phyloP scores from a whole-genome alignment of 2,797 vertebrate genomes.

The Liasis olivaceus region DNA sequence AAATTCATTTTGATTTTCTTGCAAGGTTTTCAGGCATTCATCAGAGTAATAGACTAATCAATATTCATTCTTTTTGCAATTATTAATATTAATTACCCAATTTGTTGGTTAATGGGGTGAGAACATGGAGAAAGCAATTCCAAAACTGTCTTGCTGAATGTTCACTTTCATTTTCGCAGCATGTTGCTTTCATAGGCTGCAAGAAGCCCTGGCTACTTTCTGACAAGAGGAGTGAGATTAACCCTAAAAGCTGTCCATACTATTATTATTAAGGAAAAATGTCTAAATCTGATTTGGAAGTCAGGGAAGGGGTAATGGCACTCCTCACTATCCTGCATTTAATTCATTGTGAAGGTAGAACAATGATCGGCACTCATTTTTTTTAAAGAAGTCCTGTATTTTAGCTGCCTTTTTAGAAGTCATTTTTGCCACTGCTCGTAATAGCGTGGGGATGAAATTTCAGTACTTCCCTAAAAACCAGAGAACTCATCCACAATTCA shows the following conservation, averaged over 20 bases:
- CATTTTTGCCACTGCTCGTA: not conserved
- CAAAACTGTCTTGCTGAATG: constrained; percentile 27
- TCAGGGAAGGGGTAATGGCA: not conserved
- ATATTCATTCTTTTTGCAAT: constrained; percentile 56
- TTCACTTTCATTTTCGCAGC: constrained; percentile 31
- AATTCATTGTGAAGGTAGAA: not conserved
- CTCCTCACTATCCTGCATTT: not conserved
- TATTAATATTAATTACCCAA: constrained; percentile 62
- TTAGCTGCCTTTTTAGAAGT: not conserved
- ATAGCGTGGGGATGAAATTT: not conserved
- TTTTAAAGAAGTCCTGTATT: not conserved
- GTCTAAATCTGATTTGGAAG: not conserved
- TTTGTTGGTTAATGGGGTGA: constrained; percentile 38
- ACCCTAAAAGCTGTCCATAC: not conserved
- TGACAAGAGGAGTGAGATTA: not conserved
- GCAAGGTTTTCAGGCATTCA: constrained; percentile 48
- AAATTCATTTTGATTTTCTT: constrained; percentile 57
- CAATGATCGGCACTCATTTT: not conserved
- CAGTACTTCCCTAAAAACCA: not conserved
- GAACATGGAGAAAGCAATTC: constrained; percentile 19
- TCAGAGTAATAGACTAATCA: constrained; percentile 59
- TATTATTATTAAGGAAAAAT: not conserved
- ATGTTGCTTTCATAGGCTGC: constrained; percentile 35
- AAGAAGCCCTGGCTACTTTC: constrained; percentile 1
- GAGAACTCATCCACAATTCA: not conserved